phyloP scores from a whole-genome alignment of 2,797 vertebrate species.

The Mycteria americana region DNA sequence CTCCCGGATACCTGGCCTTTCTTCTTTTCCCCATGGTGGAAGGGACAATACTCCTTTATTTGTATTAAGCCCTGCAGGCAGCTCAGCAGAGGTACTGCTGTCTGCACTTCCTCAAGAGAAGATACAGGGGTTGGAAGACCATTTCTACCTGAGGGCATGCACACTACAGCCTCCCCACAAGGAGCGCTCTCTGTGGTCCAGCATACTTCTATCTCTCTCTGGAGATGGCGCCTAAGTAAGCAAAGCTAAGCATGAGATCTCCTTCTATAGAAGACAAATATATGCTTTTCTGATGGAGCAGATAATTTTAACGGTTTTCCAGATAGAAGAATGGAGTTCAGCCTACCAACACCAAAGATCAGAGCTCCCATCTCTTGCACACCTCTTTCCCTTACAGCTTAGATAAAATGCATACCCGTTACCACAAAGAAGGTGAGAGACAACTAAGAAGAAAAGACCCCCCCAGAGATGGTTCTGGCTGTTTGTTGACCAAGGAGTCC shows the following conservation, averaged over 20 bases:
- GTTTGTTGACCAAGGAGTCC: not conserved
- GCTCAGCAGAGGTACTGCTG: not conserved
- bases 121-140: not conserved
- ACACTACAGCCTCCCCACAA: not conserved
- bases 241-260: not conserved
- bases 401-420: not conserved
- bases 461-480: not conserved
- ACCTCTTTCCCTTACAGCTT: not conserved
- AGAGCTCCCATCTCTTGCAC: not conserved
- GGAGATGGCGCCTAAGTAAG: not conserved
- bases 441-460: not conserved
- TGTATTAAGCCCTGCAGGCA: not conserved
- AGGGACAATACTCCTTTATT: not conserved
- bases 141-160: not conserved
- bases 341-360: not conserved
- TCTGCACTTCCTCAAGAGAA: not conserved
- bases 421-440: not conserved
- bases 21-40: not conserved
- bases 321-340: not conserved
- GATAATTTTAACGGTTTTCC: not conserved
- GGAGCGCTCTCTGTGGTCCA: not conserved
- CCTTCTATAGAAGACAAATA: not conserved
- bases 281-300: not conserved
- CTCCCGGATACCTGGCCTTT: not conserved
- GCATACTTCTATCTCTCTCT: not conserved